Base-by-base conservation (phyloP, 2,113 vertebrate genomes). In the Cyanoderma ruficeps region DNA sequence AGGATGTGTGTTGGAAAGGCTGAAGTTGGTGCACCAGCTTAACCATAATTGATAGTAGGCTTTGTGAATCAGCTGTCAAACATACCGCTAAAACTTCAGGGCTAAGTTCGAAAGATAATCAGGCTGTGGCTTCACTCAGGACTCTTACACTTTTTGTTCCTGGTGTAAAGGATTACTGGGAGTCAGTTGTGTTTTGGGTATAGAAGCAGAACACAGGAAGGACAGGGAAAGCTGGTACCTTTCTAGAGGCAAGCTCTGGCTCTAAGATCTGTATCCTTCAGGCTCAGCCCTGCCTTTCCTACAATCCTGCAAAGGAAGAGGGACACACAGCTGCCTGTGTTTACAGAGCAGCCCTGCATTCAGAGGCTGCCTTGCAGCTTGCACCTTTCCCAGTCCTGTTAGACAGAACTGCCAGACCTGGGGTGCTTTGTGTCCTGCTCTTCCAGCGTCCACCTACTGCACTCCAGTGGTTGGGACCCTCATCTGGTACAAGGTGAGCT, bases 221-320 rank as follows among this genome's bases (percentile, higher is more conserved):
- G 37, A 56, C 22, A 17, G 50, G 24, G 19, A 30, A 44, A 37
- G n/a, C 19, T 0, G 1, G 18, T 25, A 42, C 18, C 22, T 61
- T 55, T 24, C 17, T 25, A 6, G 11, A 35, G 1, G 37, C 7
- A 28, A 44, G 31, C 47, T 75, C 16, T 83, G 65, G 27, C 50
- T 75, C 2, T 18, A 11, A 27, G 33, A 27, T 55, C 2, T 17
- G 2, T 46, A 15, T 3, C 15, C 61, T 75, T 74, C 7, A 1
- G 12, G 60, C 37, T 8, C 1, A 46, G 60, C 10, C 3, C 41
- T 37, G 55, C 41, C 21, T 35, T 27, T 15, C 25, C 27, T 22
- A 17, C 18, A 2, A 1, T 35, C 1, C 3, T 39, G 61, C 4
- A 13, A 1, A 79, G 64, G 28, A 71, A 19, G 4, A 50, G 16